Conservation (phyloP, 2,888 invertebrate genomes). For the Parochlus steinenii region DNA sequence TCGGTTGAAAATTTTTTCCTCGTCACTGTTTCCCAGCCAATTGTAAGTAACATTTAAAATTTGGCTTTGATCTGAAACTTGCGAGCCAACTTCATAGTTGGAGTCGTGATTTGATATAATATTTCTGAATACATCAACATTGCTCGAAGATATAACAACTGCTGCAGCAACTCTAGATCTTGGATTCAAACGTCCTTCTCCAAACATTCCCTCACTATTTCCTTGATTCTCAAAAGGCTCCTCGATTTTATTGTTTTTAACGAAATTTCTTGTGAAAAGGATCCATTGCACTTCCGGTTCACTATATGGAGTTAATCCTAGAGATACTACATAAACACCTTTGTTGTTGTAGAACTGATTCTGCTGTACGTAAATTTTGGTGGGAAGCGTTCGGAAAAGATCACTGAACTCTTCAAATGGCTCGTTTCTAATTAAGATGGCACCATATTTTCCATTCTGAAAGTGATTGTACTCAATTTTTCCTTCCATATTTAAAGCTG, state of each 20-base stretch:
- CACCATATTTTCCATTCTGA: slow-evolving; percentile 62
- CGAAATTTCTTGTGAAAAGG: slow-evolving; percentile 73
- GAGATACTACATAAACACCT: slow-evolving; percentile 73
- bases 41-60: slow-evolving; percentile 87
- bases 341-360: slow-evolving; percentile 82
- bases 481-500: slow-evolving; percentile 63
- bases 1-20: slow-evolving; percentile 55
- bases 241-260: slow-evolving; percentile 67
- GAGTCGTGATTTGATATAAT: slow-evolving; percentile 83
- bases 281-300: slow-evolving; percentile 63
- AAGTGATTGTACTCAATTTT: slow-evolving; percentile 82
- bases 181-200: slow-evolving; percentile 59
- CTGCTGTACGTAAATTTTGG: slow-evolving; percentile 55
- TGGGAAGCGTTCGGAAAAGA: slow-evolving; percentile 50
- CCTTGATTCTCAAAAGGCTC: slow-evolving; percentile 49
- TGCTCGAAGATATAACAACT: slow-evolving; percentile 79
- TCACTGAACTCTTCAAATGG: slow-evolving; percentile 43
- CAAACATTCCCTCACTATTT: slow-evolving; percentile 22
- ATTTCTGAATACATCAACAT: slow-evolving; percentile 77
- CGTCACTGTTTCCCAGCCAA: slow-evolving; percentile 69
- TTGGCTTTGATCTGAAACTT: slow-evolving; percentile 85
- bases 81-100: slow-evolving; percentile 87
- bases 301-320: slow-evolving; percentile 79
- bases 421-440: slow-evolving; percentile 68
- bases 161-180: slow-evolving; percentile 86